phyloP scores from a whole-genome alignment of 92 coral and sea anemone genomes.

The Chrysogorgia sp. region DNA sequence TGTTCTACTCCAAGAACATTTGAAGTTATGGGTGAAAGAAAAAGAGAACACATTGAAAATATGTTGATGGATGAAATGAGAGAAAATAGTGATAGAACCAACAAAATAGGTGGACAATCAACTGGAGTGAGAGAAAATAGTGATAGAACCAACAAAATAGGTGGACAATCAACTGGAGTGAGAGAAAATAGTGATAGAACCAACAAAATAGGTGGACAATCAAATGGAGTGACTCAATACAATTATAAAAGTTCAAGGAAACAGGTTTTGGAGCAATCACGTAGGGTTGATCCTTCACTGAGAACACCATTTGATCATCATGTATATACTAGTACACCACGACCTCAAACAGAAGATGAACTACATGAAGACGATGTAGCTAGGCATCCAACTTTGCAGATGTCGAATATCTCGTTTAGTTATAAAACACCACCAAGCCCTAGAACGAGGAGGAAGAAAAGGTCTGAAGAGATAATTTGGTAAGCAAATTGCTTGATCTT shows the following conservation, averaged over 20 bases:
- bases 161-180: no score
- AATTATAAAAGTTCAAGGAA: background rate
- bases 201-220: background rate
- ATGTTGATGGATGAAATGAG: background rate
- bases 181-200: slow-evolving; percentile 1
- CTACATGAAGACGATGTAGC: slow-evolving; percentile 8
- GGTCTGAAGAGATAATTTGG: slow-evolving; percentile 17
- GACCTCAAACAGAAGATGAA: slow-evolving; percentile 8
- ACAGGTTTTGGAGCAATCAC: background rate
- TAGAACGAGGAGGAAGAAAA: slow-evolving; percentile 46
- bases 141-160: background rate
- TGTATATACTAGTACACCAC: slow-evolving; percentile 26
- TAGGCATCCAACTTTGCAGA: slow-evolving; percentile 20
- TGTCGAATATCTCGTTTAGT: slow-evolving; percentile 30
- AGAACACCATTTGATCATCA: background rate
- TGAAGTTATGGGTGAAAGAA: background rate
- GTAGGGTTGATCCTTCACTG: background rate
- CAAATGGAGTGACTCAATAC: background rate
- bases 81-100: background rate
- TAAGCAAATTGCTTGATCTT: no score
- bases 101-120: background rate
- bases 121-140: no score
- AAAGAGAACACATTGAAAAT: background rate
- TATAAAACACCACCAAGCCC: slow-evolving; percentile 45
- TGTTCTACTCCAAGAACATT: background rate